These are phyloP conservation scores for Piprites chloris DNA, from an alignment of 2,113 vertebrate genomes.

Conservation along the genomic window DNA sequence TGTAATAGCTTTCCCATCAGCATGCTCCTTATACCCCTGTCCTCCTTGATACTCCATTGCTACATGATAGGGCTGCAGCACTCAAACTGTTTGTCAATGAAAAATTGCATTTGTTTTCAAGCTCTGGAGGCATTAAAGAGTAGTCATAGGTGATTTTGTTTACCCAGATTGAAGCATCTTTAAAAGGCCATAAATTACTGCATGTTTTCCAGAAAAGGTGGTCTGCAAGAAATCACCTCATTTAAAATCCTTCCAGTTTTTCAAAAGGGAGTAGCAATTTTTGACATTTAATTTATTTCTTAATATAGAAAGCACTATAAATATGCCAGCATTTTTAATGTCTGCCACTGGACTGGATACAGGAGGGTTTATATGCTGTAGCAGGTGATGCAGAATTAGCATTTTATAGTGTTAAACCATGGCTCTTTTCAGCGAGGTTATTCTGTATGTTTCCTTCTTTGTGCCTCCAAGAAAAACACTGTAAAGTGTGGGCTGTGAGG, in stretches of 20 bases:
- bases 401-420: slow-evolving; percentile 44
- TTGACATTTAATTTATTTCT: background rate
- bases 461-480: slow-evolving; percentile 47
- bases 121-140: background rate
- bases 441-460: slow-evolving; percentile 19
- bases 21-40: background rate
- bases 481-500: slow-evolving; percentile 23
- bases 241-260: background rate
- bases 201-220: background rate
- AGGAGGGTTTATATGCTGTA: background rate
- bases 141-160: background rate
- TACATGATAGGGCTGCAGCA: background rate
- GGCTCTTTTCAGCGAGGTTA: slow-evolving; percentile 5
- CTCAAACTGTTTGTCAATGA: background rate
- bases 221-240: background rate
- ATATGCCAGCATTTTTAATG: background rate
- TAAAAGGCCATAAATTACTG: background rate
- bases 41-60: background rate
- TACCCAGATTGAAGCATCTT: background rate
- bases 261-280: background rate
- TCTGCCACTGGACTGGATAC: background rate
- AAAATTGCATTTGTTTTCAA: background rate
- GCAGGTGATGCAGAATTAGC: slow-evolving; percentile 7
- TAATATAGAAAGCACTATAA: slow-evolving; percentile 15
- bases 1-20: background rate